Conservation (phyloP, 2,113 vertebrate genomes). For the Arothron firmamentum region DNA sequence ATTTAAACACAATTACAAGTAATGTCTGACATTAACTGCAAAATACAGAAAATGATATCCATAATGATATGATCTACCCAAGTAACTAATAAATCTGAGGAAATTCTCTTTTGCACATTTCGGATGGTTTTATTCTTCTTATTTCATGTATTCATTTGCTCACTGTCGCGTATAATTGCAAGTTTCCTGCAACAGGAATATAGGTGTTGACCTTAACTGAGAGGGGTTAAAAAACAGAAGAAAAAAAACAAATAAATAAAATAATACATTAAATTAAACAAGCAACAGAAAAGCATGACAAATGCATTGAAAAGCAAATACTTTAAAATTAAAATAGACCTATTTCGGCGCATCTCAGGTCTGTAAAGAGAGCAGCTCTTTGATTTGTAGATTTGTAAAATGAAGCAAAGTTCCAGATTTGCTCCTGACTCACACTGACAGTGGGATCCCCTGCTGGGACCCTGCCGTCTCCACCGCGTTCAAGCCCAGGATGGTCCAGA, state of each 20-base stretch:
- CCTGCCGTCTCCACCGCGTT: conserved; percentile 77
- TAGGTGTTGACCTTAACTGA: background rate
- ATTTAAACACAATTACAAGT: too few species aligned
- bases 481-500: conserved; percentile 78
- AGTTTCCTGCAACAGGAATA: too few species aligned
- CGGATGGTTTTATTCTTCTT: too few species aligned
- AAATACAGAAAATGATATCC: too few species aligned
- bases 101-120: too few species aligned
- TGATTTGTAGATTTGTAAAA: background rate
- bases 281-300: background rate
- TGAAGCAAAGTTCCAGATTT: conserved; percentile 35
- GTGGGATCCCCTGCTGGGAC: conserved; percentile 93
- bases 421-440: conserved; percentile 79
- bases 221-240: too few species aligned
- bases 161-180: background rate
- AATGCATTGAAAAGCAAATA: background rate
- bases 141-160: background rate
- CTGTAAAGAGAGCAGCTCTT: background rate
- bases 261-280: background rate
- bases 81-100: too few species aligned
- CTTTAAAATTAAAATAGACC: background rate
- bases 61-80: too few species aligned
- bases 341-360: background rate
- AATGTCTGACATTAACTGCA: too few species aligned
- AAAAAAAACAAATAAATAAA: background rate